Percentiles rank a stretch among this genome's conserved stretches.
phyloP scores from a whole-genome alignment of 2,113 vertebrate genomes.

The Alces alces region DNA sequence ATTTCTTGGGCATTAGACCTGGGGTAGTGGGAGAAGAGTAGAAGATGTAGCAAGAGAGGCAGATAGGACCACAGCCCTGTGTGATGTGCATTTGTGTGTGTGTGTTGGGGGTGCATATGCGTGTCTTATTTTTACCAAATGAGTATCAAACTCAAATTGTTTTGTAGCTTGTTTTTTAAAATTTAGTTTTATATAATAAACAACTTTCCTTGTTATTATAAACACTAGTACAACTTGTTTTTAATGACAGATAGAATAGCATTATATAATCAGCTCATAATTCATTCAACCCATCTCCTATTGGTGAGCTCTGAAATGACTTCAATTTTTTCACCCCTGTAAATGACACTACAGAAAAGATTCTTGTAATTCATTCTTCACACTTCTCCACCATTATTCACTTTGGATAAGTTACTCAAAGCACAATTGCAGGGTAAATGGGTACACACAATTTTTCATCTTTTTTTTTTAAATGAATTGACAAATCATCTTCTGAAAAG shows the following conservation, averaged over 20 bases:
- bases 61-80: background rate
- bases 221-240: background rate
- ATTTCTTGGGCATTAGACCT: background rate
- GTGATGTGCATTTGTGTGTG: too few relatives aligned
- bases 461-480: background rate
- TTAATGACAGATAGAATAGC: background rate
- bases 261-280: background rate
- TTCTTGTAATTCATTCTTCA: background rate
- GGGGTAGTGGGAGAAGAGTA: background rate
- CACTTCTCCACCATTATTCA: background rate
- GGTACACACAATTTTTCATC: background rate
- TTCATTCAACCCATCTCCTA: background rate
- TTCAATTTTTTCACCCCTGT: background rate
- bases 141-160: background rate
- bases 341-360: background rate
- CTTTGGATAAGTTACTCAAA: constrained; percentile 19
- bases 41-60: background rate
- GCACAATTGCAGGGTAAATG: background rate
- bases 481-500: background rate
- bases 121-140: background rate
- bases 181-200: background rate
- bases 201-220: background rate
- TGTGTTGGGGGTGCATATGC: too few relatives aligned
- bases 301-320: background rate
- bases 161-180: background rate